Conservation (phyloP, 2,113 vertebrate genomes). For the Petromus typicus region DNA sequence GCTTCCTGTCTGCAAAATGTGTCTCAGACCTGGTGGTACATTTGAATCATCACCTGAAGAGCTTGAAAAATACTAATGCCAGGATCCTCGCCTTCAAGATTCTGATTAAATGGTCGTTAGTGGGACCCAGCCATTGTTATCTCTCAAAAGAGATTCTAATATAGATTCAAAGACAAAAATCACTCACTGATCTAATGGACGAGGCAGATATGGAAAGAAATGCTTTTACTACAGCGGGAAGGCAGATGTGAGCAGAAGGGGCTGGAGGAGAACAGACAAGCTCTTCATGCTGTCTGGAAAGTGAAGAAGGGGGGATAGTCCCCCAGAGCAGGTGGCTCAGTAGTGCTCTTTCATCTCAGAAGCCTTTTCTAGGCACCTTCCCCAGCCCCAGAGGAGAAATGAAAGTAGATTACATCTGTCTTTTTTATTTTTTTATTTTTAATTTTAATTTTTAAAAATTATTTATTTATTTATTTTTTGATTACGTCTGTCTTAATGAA, state of each 20-base stretch:
- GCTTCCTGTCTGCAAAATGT: neutral
- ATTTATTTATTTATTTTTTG: no score
- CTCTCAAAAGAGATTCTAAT: constrained; percentile 24
- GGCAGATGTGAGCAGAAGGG: neutral
- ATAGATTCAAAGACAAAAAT: neutral
- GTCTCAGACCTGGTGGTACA: neutral
- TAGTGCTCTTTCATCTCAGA: neutral
- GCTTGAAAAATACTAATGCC: neutral
- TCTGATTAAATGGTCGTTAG: constrained; percentile 49
- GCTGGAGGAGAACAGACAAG: neutral
- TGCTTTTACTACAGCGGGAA: neutral
- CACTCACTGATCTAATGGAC: neutral
- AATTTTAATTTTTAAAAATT: no score
- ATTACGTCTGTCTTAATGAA: neutral
- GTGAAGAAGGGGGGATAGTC: neutral
- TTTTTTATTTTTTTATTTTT: no score
- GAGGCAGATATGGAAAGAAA: constrained; percentile 1
- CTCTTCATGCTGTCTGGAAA: neutral
- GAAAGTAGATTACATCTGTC: constrained; percentile 1
- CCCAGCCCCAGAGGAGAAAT: neutral
- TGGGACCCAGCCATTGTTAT: constrained; percentile 17
- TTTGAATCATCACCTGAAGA: constrained; percentile 6
- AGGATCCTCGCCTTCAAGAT: neutral
- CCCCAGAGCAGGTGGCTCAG: neutral
- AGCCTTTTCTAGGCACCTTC: neutral